These are phyloP conservation scores for Drosophila kurseongensis DNA, from an alignment of 1,140 invertebrate species.

Conservation along the genomic window DNA sequence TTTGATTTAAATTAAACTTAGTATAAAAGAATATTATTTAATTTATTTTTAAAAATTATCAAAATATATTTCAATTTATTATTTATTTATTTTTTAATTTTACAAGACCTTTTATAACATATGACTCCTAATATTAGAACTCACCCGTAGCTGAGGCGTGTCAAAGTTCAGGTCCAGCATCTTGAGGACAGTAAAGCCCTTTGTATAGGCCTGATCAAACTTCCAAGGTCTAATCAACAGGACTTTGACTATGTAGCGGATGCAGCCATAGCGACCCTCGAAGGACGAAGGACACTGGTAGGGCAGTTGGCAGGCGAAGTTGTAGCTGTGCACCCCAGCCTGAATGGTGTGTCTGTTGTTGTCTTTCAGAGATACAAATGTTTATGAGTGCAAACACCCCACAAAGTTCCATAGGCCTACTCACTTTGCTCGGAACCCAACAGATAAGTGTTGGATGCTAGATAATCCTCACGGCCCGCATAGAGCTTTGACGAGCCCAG, in stretches of 20 bases:
- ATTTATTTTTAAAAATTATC: no score
- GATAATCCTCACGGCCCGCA: conserved; percentile 74
- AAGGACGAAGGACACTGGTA: conserved; percentile 88
- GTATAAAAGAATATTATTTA: no score
- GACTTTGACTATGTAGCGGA: conserved; percentile 89
- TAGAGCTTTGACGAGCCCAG: conserved; percentile 49
- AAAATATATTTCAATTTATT: no score
- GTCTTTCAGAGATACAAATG: conserved; percentile 62
- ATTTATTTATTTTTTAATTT: no score
- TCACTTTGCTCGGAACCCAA: conserved; percentile 76
- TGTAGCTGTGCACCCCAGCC: conserved; percentile 86
- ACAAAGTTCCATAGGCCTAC: conserved; percentile 8
- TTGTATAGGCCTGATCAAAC: conserved; percentile 90
- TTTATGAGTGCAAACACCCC: conserved; percentile 8
- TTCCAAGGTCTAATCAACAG: conserved; percentile 90
- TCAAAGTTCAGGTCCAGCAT: conserved; percentile 90
- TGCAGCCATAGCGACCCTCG: conserved; percentile 89
- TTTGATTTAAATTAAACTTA: no score
- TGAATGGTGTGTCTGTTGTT: conserved; percentile 84
- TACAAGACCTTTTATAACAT: no score
- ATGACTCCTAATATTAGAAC: neutral
- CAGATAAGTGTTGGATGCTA: conserved; percentile 70
- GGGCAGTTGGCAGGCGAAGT: conserved; percentile 87
- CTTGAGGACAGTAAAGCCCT: conserved; percentile 89
- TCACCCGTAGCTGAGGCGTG: conserved; percentile 67